These are phyloP conservation scores for Myrmophylax atrothorax DNA, from an alignment of 2,113 vertebrate genomes.

Conservation along the genomic window DNA sequence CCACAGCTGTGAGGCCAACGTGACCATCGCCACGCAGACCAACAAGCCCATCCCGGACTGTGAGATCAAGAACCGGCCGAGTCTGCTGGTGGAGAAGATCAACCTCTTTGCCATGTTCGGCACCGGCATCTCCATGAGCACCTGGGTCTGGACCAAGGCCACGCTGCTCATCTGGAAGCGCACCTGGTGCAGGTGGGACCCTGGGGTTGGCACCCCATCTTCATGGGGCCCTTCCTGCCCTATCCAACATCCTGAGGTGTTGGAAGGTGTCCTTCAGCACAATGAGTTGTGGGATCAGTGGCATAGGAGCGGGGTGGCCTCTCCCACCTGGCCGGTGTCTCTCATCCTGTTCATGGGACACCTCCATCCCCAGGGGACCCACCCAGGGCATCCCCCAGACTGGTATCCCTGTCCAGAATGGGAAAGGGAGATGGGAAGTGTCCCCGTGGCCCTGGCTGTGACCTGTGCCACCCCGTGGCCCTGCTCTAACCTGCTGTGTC, in stretches of 20 bases:
- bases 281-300: background rate
- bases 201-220: background rate
- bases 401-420: background rate
- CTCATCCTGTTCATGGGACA: background rate
- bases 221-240: background rate
- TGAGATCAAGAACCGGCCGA: constrained; percentile 95
- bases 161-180: constrained; percentile 97
- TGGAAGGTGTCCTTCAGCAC: background rate
- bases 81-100: constrained; percentile 96
- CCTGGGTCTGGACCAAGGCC: constrained; percentile 99
- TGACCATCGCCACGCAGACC: constrained; percentile 93
- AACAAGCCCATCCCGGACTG: constrained; percentile 95
- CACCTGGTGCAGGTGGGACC: constrained; percentile 91
- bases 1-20: constrained; percentile 92
- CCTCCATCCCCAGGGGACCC: background rate
- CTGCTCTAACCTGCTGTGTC: background rate
- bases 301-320: background rate
- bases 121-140: constrained; percentile 96
- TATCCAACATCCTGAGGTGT: fast-evolving
- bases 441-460: background rate
- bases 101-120: constrained; percentile 99
- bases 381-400: background rate
- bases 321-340: background rate
- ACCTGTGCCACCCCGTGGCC: no score
- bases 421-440: background rate